Base-by-base conservation (phyloP, 2,888 invertebrate genomes). In the Elgonia sp. region DNA sequence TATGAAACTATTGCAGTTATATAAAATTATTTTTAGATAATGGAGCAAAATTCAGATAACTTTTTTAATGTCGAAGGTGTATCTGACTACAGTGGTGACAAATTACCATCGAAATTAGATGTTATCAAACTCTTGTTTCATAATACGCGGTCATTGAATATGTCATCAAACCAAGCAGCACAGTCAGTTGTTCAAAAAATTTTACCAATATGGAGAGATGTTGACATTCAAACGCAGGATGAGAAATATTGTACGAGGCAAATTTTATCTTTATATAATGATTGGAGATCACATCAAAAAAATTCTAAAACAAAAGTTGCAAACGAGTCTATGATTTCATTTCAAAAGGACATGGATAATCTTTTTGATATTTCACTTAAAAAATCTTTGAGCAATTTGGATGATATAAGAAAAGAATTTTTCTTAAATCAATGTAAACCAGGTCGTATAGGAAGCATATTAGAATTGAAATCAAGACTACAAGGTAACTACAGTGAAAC, bases 81-180 rank as follows among this genome's bases (percentile, higher is more conserved):
- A 75, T 63, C 63, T 29, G 63, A 18, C n/a, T 29, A 16, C 42
- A 65, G 16, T 53, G 53, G 65, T 53, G 65, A 76, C 39, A 50
- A 76, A 76, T 40, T 76, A 20, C 65, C 65, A 53, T 65, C 65
- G 12, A 77, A 79, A 84, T 40, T 20, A 72, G 81, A 81, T 3
- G 72, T 81, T 50, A 70, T 81, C 46, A 72, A 72, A 63, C 63
- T 63, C 40, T 73, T 73, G 3, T 73, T 82, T 73, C 55, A 82
- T 39, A 18, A 65, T 55, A 73, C 65, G 16, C 73, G 73, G 63
- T 14, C 7, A 72, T 50, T 63, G 40, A 53, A 65, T 40, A 82
- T 63, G 55, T 18, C 18, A 39, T n/a, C n/a, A 62, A 1, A 70
- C 18, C 29, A 60, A 81, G 62, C 70, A 42, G 62, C 72, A 55